Evolutionary conservation across 2,888 invertebrate genomes (phyloP).

Genomic region (Drosophila neutralis): DNA sequence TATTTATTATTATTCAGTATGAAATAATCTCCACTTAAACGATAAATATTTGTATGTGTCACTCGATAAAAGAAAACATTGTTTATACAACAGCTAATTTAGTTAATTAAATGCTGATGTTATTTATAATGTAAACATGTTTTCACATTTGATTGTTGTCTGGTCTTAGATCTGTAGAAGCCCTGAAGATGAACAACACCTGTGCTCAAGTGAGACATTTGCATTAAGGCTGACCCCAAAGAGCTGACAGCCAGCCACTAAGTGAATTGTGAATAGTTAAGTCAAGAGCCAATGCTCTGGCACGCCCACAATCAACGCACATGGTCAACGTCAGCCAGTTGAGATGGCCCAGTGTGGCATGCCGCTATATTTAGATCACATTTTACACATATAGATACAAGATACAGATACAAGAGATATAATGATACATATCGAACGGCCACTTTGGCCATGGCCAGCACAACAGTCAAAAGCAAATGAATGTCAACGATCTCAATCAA

Average conservation of each 20-base stretch:
- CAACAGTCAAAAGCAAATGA: conserved; percentile 49
- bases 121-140: conserved; percentile 9
- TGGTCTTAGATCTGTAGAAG: conserved; percentile 13
- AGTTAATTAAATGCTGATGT: neutral
- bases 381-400: conserved; percentile 26
- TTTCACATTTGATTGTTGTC: conserved; percentile 10
- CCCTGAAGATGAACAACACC: conserved; percentile 11
- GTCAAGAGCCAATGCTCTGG: conserved; percentile 26
- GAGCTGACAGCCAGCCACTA: conserved; percentile 41
- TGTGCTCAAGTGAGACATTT: conserved; percentile 39
- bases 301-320: conserved; percentile 68
- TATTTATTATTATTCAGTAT: neutral
- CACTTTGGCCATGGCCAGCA: conserved; percentile 57
- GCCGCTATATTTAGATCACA: conserved; percentile 69
- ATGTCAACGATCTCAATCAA: conserved; percentile 69
- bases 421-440: conserved; percentile 48
- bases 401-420: conserved; percentile 39
- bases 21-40: neutral
- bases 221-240: conserved; percentile 43
- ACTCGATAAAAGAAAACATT: neutral
- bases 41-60: neutral
- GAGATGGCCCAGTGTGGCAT: conserved; percentile 46
- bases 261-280: conserved; percentile 56
- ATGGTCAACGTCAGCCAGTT: conserved; percentile 58
- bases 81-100: neutral